Percentiles rank a stretch among this genome's conserved stretches.
Conservation (phyloP, 2,888 invertebrate genomes). For the Andrena praecox region DNA sequence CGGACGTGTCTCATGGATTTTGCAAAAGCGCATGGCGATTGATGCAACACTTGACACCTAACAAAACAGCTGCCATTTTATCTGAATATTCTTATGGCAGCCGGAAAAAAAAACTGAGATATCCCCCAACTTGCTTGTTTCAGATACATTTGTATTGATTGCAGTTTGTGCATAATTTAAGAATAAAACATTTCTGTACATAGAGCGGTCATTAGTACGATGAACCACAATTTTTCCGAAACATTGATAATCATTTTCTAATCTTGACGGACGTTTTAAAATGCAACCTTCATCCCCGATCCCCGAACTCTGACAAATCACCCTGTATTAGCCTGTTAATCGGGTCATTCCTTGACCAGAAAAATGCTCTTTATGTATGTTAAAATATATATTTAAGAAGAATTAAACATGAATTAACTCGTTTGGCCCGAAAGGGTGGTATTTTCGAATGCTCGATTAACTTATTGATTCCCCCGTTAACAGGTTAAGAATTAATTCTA, state of each 20-base stretch:
- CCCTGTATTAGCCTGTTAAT: not conserved
- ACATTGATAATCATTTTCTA: conserved; percentile 61
- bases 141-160: conserved; percentile 86
- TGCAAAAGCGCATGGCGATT: conserved; percentile 81
- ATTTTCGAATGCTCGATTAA: too few relatives aligned
- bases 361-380: too few relatives aligned
- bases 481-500: not conserved
- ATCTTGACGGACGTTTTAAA: conserved; percentile 56
- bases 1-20: conserved; percentile 84
- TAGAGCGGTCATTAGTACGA: conserved; percentile 77
- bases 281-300: conserved; percentile 43
- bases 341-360: too few relatives aligned
- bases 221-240: conserved; percentile 63
- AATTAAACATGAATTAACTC: too few relatives aligned
- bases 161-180: conserved; percentile 86
- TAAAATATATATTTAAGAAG: too few relatives aligned
- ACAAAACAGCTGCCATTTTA: conserved; percentile 81
- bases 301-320: conserved; percentile 21
- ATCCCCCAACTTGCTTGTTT: conserved; percentile 86
- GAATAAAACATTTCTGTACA: conserved; percentile 86
- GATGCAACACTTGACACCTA: conserved; percentile 82
- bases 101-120: conserved; percentile 84
- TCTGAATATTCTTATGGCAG: conserved; percentile 83
- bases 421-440: too few relatives aligned
- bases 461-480: too few relatives aligned